phyloP scores from a whole-genome alignment of 2,888 invertebrate genomes.

The Chaetoderma sp. region DNA sequence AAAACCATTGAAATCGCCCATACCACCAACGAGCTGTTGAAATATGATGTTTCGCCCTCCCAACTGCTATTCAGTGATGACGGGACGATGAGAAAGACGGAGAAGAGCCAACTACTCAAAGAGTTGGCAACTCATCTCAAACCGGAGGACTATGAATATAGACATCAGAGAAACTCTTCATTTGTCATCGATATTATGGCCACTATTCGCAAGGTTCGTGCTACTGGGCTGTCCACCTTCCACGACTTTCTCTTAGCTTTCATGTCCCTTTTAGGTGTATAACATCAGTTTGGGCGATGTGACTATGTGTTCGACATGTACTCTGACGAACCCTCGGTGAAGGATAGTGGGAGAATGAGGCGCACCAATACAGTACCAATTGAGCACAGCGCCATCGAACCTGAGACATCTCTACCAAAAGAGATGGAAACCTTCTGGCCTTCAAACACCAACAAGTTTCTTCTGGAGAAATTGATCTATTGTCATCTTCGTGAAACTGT shows the following conservation, averaged over 20 bases:
- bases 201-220: constrained; percentile 7
- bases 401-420: not conserved
- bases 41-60: not conserved
- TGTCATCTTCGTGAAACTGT: not conserved
- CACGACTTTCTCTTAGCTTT: not conserved
- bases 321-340: constrained; percentile 13
- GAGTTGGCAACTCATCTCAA: constrained; percentile 2
- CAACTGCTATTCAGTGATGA: not conserved
- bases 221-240: not conserved
- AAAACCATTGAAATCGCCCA: not conserved
- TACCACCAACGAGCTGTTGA: not conserved
- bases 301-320: constrained; percentile 21
- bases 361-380: constrained; percentile 2
- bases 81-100: constrained; percentile 5
- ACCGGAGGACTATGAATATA: not conserved
- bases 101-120: not conserved
- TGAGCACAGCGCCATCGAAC: constrained; percentile 9
- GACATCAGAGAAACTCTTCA: not conserved
- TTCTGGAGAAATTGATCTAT: constrained; percentile 8
- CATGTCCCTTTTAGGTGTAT: not conserved
- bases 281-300: constrained; percentile 4
- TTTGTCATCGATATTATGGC: constrained; percentile 5
- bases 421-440: constrained; percentile 12
- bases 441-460: not conserved
- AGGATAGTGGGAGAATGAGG: constrained; percentile 1